Percentiles rank a stretch among this genome's conserved stretches.
Evolutionary conservation across 2,888 invertebrate genomes (phyloP).

Genomic region (Hyalella azteca): DNA sequence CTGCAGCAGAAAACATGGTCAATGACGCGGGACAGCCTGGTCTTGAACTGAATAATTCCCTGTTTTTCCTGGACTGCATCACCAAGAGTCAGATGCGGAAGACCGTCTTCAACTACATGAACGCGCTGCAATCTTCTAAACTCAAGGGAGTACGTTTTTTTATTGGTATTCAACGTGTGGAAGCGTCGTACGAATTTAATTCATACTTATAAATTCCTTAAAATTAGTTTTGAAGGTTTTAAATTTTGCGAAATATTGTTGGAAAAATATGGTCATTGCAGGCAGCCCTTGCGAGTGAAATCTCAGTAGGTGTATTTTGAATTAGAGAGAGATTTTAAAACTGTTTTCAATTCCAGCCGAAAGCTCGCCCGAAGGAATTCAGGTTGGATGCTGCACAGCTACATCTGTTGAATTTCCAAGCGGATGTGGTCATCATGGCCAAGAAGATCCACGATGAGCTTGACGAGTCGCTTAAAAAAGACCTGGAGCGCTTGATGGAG

Average conservation of each 20-base stretch:
- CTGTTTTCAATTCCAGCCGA: background rate
- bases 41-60: background rate
- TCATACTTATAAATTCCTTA: no score
- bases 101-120: background rate
- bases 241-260: no score
- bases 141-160: background rate
- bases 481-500: background rate
- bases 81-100: background rate
- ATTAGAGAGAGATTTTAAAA: background rate
- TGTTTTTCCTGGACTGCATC: background rate
- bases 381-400: background rate
- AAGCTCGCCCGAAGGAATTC: background rate
- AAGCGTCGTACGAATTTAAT: no score
- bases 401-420: constrained; percentile 17
- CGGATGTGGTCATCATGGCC: background rate
- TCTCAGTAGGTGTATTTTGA: background rate
- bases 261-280: no score
- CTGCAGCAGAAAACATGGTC: background rate
- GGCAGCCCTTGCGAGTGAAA: no score
- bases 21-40: background rate
- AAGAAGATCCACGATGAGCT: background rate
- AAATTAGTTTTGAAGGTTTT: no score
- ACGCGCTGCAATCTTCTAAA: background rate
- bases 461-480: background rate
- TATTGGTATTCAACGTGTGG: no score